Evolutionary conservation across 1,140 invertebrate genomes (phyloP).

Genomic region (Polypedilum pembai): DNA sequence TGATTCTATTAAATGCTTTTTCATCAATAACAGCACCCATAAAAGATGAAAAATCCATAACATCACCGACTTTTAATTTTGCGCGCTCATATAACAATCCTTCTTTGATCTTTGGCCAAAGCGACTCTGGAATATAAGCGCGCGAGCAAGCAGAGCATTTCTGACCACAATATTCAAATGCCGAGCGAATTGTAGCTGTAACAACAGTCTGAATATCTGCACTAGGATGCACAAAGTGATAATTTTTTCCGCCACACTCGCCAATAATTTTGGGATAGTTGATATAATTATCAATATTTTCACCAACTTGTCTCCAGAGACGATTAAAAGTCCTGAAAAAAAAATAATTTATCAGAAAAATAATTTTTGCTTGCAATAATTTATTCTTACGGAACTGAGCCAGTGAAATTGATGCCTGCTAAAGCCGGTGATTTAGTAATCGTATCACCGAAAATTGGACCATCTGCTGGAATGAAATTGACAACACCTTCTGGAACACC

Average conservation of each 20-base stretch:
- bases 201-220: slow-evolving; percentile 81
- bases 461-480: slow-evolving; percentile 93
- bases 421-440: slow-evolving; percentile 80
- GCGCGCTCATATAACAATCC: slow-evolving; percentile 58
- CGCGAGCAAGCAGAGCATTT: slow-evolving; percentile 98
- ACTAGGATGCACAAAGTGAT: slow-evolving; percentile 90
- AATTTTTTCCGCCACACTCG: slow-evolving; percentile 99
- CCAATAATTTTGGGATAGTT: slow-evolving; percentile 91
- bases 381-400: slow-evolving; percentile 74
- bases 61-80: slow-evolving; percentile 78
- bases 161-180: slow-evolving; percentile 96
- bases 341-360: slow-evolving; percentile 24
- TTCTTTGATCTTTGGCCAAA: slow-evolving; percentile 76
- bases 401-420: slow-evolving; percentile 96
- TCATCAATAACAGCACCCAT: slow-evolving; percentile 94
- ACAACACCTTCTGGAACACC: slow-evolving; percentile 93
- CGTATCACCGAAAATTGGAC: slow-evolving; percentile 88
- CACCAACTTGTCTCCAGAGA: slow-evolving; percentile 86
- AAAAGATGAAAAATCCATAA: slow-evolving; percentile 75
- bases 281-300: slow-evolving; percentile 77
- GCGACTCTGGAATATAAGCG: slow-evolving; percentile 86
- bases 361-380: too few relatives aligned
- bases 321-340: slow-evolving; percentile 77
- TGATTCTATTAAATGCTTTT: slow-evolving; percentile 84
- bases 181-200: slow-evolving; percentile 74